A percentile compares a stretch with the other conserved stretches of the same genome.
phyloP scores from a whole-genome alignment of 2,888 invertebrate species.

The Lasioglossum lativentre region DNA sequence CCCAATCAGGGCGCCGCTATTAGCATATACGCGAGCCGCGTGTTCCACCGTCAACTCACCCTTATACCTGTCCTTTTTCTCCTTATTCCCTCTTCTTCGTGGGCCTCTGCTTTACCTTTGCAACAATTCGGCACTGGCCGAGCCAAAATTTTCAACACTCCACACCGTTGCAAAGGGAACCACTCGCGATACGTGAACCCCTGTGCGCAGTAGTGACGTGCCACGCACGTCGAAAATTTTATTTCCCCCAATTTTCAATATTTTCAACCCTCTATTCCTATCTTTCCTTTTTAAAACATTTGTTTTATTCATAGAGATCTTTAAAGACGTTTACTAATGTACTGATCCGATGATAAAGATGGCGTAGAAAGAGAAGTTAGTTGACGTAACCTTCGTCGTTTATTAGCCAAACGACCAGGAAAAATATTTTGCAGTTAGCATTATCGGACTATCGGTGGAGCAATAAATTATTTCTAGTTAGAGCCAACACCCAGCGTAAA shows the following conservation, averaged over 20 bases:
- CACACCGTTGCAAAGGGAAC: too few species aligned
- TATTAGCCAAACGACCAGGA: not conserved
- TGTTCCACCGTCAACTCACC: slow-evolving; percentile 50
- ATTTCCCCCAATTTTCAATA: too few species aligned
- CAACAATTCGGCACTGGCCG: not conserved
- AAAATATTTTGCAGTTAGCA: not conserved
- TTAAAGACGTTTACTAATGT: too few species aligned
- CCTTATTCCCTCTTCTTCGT: slow-evolving; percentile 30
- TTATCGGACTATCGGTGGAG: not conserved
- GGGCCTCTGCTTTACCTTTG: not conserved
- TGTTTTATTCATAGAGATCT: too few species aligned
- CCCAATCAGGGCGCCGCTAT: slow-evolving; percentile 79
- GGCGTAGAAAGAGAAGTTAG: not conserved
- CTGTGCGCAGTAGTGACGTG: too few species aligned
- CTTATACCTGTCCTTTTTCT: slow-evolving; percentile 38
- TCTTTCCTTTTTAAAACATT: too few species aligned
- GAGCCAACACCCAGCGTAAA: not conserved
- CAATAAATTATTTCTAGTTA: not conserved
- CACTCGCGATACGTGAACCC: too few species aligned
- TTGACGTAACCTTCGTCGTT: not conserved
- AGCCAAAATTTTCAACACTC: not conserved
- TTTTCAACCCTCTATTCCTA: too few species aligned
- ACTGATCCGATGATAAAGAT: not conserved
- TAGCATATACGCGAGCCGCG: slow-evolving; percentile 79
- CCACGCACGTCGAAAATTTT: too few species aligned